These are phyloP conservation scores for Pseudopleuronectes americanus DNA, from an alignment of 2,797 vertebrate genomes.

Conservation along the genomic window DNA sequence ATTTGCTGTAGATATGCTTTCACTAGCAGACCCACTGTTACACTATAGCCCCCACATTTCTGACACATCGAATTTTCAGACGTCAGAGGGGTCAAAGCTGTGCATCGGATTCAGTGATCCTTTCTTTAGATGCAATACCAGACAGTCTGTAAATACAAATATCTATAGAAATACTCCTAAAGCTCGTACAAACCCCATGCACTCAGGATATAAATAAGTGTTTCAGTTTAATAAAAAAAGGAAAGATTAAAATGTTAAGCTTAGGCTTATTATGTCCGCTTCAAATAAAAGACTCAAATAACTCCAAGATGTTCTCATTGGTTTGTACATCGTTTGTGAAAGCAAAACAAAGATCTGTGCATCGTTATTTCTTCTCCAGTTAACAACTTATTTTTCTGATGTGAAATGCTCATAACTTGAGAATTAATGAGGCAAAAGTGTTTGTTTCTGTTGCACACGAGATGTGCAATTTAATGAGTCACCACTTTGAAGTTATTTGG, in stretches of 20 bases:
- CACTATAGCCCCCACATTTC: not conserved
- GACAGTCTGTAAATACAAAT: too few species aligned
- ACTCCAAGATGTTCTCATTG: too few species aligned
- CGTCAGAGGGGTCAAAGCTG: too few species aligned
- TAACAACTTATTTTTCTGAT: not conserved
- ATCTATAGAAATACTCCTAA: too few species aligned
- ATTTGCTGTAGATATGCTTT: not conserved
- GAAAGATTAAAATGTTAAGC: not conserved
- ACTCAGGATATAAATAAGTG: too few species aligned
- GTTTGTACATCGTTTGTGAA: not conserved
- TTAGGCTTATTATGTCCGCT: not conserved
- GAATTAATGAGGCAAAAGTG: conserved; percentile 1
- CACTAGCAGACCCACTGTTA: not conserved
- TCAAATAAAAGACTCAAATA: not conserved
- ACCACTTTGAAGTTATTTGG: not conserved
- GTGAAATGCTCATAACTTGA: not conserved
- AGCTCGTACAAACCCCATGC: too few species aligned
- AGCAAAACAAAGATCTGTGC: not conserved
- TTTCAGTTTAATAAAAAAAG: too few species aligned
- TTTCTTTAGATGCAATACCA: too few species aligned
- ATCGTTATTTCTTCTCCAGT: not conserved
- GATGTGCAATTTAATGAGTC: conserved; percentile 1
- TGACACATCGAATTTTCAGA: too few species aligned
- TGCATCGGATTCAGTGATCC: too few species aligned
- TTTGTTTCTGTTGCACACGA: not conserved